Base-by-base conservation (phyloP, 2,797 vertebrate species). In the Brachyalestes nurse region DNA sequence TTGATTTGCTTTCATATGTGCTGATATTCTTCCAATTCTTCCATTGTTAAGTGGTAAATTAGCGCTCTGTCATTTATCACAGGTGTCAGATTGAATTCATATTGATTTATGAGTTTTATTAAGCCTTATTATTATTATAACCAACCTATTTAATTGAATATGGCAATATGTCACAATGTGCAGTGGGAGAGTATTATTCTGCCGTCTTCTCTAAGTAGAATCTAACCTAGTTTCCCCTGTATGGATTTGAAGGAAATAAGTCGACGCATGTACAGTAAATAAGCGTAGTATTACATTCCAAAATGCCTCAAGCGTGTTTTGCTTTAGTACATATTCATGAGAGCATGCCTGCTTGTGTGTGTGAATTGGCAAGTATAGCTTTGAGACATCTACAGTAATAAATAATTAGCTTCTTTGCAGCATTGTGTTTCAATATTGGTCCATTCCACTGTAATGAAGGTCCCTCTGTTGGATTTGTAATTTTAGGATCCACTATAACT, bases 21-120 rank as follows among this genome's bases (percentile, higher is more conserved):
- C 7, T 55, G 58, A 42, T 23, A 49, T 13, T 58, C 5, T 55
- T 72, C 51, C 45, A 72, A 25, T 82, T 72, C 60, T 49, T 77
- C 66, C 28, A 65, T 66, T 81, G 66, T 77, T 82, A 82, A 64
- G 66, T 76, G 73, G 34, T 45, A 82, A 72, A 72, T 55, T 53
- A 77, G 65, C 49, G 13, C 42, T 23, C 51, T 10, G 23, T 62
- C 40, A 25, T 82, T 65, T 58, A 65, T 72, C 74, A 77, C 16
- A 53, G 40, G 72, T 49, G 45, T 75, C 79, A 62, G 42, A 53
- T 1, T 12, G 57, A 12, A 77, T 58, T 34, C 25, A 5, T 58
- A 21, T 57, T 77, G 75, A 82, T 82, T 77, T 75, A 82, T 65
- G 80, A 77, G 34, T 77, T 82, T 72, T 65, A 77, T 72, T 82